phyloP scores from a whole-genome alignment of 2,797 vertebrate genomes.

The Orestias chungarensis region DNA sequence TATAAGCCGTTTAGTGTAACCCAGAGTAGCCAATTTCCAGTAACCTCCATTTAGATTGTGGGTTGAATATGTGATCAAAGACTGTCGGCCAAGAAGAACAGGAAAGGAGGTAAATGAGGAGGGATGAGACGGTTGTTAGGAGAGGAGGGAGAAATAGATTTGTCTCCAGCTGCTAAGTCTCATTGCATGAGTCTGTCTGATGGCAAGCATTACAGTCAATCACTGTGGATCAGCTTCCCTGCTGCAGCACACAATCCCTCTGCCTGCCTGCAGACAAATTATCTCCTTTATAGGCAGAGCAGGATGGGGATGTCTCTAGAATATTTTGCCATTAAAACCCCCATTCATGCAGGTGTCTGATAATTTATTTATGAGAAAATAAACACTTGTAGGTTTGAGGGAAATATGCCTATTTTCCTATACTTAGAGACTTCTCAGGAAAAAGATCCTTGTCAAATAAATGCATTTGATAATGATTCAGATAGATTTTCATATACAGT shows the following conservation, averaged over 20 bases:
- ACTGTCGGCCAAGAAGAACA: constrained; percentile 28
- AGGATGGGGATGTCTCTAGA: constrained; percentile 63
- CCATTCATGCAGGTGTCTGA: constrained; percentile 43
- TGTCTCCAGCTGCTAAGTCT: constrained; percentile 77
- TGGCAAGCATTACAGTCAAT: constrained; percentile 80
- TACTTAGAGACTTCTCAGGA: constrained; percentile 31
- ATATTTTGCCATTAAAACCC: constrained; percentile 44
- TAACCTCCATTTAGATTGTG: constrained; percentile 50
- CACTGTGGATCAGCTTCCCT: constrained; percentile 72
- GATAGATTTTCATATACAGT: constrained; percentile 22
- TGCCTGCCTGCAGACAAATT: constrained; percentile 54
- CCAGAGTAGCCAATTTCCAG: constrained; percentile 28
- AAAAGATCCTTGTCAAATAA: constrained; percentile 23
- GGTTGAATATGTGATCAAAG: constrained; percentile 44
- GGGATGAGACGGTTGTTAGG: constrained; percentile 18
- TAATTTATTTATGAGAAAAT: constrained; percentile 56
- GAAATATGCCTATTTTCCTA: constrained; percentile 39
- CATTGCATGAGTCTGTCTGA: constrained; percentile 73
- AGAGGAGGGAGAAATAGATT: constrained; percentile 74
- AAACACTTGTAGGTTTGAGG: constrained; percentile 36
- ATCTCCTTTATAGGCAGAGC: constrained; percentile 66
- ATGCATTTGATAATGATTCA: constrained; percentile 40
- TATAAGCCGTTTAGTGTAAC: constrained; percentile 36
- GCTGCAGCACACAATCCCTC: constrained; percentile 47
- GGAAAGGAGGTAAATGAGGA: constrained; percentile 28